Conservation (phyloP, 2,797 vertebrate genomes). For the Toxotes lorentzi region DNA sequence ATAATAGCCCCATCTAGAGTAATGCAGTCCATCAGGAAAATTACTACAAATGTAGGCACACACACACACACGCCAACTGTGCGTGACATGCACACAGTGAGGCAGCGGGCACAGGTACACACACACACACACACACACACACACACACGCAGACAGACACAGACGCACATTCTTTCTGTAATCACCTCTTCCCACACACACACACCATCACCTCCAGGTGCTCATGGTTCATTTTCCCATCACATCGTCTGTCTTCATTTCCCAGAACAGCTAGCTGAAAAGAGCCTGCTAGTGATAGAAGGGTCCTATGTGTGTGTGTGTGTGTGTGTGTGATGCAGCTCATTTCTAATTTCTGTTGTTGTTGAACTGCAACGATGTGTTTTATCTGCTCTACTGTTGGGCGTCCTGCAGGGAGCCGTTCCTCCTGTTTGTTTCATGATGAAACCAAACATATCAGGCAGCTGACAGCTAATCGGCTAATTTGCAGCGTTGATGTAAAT, state of each 20-base stretch:
- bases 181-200: too few species aligned
- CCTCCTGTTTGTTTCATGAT: conserved; percentile 17
- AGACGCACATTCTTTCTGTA: too few species aligned
- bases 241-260: too few species aligned
- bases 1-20: conserved; percentile 68
- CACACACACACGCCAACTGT: conserved; percentile 1
- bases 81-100: too few species aligned
- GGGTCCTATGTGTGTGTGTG: conserved; percentile 10
- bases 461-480: not conserved
- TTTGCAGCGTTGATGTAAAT: conserved; percentile 1
- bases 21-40: conserved; percentile 73
- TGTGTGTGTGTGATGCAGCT: conserved; percentile 6
- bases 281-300: too few species aligned
- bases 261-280: too few species aligned
- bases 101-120: too few species aligned
- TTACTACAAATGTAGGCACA: conserved; percentile 44
- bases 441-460: conserved; percentile 19
- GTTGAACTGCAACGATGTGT: conserved; percentile 18
- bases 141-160: too few species aligned
- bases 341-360: not conserved
- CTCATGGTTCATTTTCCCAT: too few species aligned
- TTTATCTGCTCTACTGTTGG: conserved; percentile 10
- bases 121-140: too few species aligned
- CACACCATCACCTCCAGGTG: too few species aligned
- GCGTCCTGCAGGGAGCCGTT: conserved; percentile 11